Base-by-base conservation (phyloP, 2,888 invertebrate species). In the Apodemia zela region DNA sequence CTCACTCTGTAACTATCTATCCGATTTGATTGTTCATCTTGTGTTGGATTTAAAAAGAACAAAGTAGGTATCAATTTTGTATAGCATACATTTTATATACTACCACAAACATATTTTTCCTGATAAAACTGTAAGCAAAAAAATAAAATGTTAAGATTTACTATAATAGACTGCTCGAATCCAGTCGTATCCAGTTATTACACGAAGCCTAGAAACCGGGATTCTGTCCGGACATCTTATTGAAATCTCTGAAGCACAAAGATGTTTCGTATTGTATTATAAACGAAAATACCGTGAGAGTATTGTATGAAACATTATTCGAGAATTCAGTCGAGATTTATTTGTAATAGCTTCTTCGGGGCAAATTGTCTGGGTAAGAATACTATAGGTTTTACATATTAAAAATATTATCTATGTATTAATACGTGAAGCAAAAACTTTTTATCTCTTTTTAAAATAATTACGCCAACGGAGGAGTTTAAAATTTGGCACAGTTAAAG, bases 211-310 rank as follows among this genome's bases (percentile, higher is more conserved):
- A 54, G 25, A 21, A 54, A 6, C 54, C 18, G 13, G 54, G 54
- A 54, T 54, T 21, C 54, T 25, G 21, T 54, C 54, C 54, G 54
- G 15, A 54, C 54, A 54, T 54, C 25, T 54, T 54, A 54, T 54
- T 54, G 54, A 54, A 54, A 54, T 54, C 54, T 54, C 54, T 25
- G 54, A 54, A 54, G 54, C 13, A 54, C 13, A 54, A 54, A 54
- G 15, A 54, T 54, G 25, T 54, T 25, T 54, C 42, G 42, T 42
- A 42, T 42, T 25, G 25, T 54, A 54, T 54, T 54, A 21, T 54
- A 54, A 54, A 54, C 25, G 25, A 54, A 54, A 54, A 54, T 54
- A 21, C 51, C 51, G 51, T 51, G 51, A 51, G 8, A 21, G 25
- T 21, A 18, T 11, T 18, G 51, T 21, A 51, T 21, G 51, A 51